Evolutionary conservation across 2,888 invertebrate species (phyloP).

Genomic region (Microplitis manilae): DNA sequence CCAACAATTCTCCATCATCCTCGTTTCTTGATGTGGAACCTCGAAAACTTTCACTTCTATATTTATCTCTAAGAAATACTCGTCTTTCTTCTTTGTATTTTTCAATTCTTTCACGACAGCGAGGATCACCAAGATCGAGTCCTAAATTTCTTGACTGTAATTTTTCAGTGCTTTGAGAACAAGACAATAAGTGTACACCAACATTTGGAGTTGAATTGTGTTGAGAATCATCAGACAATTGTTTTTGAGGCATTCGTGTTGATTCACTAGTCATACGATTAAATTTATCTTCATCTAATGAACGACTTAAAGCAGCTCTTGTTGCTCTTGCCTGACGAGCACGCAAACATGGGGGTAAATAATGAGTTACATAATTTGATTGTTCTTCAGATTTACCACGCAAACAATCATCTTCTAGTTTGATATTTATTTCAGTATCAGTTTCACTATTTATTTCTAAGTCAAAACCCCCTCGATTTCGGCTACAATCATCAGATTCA

Average conservation of each 20-base stretch:
- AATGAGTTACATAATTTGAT: constrained; percentile 54
- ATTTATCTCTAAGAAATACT: constrained; percentile 87
- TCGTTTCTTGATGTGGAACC: constrained; percentile 70
- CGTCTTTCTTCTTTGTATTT: constrained; percentile 93
- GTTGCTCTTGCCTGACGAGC: constrained; percentile 71
- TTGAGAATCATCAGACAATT: constrained; percentile 66
- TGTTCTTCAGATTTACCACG: constrained; percentile 65
- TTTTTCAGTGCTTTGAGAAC: constrained; percentile 56
- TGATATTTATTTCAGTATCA: constrained; percentile 71
- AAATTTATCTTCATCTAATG: constrained; percentile 68
- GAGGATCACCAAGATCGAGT: constrained; percentile 67
- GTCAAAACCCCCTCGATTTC: constrained; percentile 71
- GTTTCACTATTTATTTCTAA: constrained; percentile 73
- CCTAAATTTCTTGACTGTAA: constrained; percentile 63
- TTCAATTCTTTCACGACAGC: constrained; percentile 84
- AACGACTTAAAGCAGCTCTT: constrained; percentile 65
- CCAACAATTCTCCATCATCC: constrained; percentile 66
- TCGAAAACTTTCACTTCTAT: constrained; percentile 86
- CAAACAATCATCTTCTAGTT: constrained; percentile 68
- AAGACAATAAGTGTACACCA: constrained; percentile 54
- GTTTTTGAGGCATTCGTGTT: constrained; percentile 66
- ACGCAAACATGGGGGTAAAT: constrained; percentile 76
- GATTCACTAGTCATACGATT: constrained; percentile 67
- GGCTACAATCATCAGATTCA: constrained; percentile 56
- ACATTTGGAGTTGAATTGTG: constrained; percentile 69